These are phyloP conservation scores for Pipra filicauda DNA, from an alignment of 2,113 vertebrate genomes.

Conservation along the genomic window DNA sequence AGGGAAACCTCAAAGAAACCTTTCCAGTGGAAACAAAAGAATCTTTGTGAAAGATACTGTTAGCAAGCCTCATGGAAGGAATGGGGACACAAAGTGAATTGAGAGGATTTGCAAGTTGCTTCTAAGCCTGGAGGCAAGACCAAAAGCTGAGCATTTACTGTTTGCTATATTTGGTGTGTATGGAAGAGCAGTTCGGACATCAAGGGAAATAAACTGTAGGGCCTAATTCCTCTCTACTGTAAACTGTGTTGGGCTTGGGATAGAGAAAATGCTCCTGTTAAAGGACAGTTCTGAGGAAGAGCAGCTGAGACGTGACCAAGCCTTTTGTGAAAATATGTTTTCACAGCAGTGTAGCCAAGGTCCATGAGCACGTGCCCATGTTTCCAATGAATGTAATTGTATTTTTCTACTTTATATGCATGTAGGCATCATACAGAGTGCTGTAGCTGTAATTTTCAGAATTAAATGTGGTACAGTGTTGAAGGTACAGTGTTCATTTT, in stretches of 20 bases:
- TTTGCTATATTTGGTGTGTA: slow-evolving; percentile 61
- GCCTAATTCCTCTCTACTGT: background rate
- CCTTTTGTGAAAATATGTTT: background rate
- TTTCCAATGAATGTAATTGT: background rate
- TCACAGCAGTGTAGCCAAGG: rapidly evolving
- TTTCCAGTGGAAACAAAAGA: slow-evolving; percentile 37
- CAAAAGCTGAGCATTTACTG: slow-evolving; percentile 6
- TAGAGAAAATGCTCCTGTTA: background rate
- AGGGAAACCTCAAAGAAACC: slow-evolving; percentile 15
- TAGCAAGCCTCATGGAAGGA: slow-evolving; percentile 18
- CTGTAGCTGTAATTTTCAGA: background rate
- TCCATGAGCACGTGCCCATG: rapidly evolving
- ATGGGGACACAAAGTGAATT: background rate
- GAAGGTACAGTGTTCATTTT: background rate
- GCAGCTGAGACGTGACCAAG: background rate
- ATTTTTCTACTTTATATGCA: background rate
- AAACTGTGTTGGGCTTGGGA: background rate
- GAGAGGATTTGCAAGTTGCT: slow-evolving; percentile 31
- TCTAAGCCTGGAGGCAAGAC: slow-evolving; percentile 43
- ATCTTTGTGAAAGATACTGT: slow-evolving; percentile 30
- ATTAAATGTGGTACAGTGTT: background rate
- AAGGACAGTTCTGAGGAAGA: background rate
- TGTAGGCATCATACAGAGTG: background rate
- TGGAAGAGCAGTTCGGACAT: slow-evolving; percentile 30
- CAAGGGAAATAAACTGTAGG: slow-evolving; percentile 27